Conservation (phyloP, 2,797 vertebrate genomes). For the Cetoscarus ocellatus region DNA sequence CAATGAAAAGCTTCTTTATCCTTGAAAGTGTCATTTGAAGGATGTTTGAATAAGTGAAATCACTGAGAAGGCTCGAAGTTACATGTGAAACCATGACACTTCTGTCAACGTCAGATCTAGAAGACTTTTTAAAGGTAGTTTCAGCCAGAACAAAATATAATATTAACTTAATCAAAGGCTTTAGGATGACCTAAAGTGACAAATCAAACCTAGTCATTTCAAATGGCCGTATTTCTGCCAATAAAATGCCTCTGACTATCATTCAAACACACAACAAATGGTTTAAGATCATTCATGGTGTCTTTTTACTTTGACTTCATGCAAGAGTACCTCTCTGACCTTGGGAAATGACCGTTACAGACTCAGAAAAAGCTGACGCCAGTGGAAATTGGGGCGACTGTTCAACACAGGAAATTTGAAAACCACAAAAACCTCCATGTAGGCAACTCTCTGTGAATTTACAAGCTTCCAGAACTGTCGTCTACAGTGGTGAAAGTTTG, state of each 20-base stretch:
- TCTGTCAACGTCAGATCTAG: no score
- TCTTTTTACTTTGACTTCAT: neutral
- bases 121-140: no score
- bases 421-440: conserved; percentile 7
- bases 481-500: neutral
- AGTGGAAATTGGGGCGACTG: conserved; percentile 30
- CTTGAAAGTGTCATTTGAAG: no score
- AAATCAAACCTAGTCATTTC: no score
- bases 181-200: no score
- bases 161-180: no score
- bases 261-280: neutral
- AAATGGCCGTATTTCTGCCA: no score
- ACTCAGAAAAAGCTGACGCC: conserved; percentile 53
- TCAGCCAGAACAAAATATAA: no score
- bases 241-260: neutral
- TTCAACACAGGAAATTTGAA: conserved; percentile 26
- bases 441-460: neutral
- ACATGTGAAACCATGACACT: no score
- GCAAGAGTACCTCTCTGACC: conserved; percentile 48
- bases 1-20: no score
- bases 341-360: conserved; percentile 60
- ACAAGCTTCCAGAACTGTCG: neutral
- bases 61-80: no score
- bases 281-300: neutral
- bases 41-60: no score